Evolutionary conservation across 2,888 invertebrate genomes (phyloP).

Genomic region (Orthosia cruda): DNA sequence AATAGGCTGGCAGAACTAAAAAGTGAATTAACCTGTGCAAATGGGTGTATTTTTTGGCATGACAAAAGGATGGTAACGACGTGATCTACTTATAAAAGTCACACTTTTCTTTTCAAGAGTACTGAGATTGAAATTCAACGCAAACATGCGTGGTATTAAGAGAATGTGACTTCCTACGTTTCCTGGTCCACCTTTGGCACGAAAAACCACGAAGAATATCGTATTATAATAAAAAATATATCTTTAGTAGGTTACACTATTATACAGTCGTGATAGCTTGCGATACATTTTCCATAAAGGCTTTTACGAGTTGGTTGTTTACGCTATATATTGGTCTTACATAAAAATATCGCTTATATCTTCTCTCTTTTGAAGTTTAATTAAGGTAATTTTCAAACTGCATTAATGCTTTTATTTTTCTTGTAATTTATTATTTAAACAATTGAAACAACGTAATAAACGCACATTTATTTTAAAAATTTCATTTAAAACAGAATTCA

Average conservation of each 20-base stretch:
- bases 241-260: neutral
- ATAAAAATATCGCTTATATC: too few species aligned
- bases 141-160: conserved; percentile 70
- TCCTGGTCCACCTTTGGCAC: conserved; percentile 50
- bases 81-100: conserved; percentile 66
- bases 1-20: neutral
- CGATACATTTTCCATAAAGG: neutral
- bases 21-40: too few species aligned
- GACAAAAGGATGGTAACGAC: conserved; percentile 45
- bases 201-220: conserved; percentile 20
- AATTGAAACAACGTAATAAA: neutral
- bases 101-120: conserved; percentile 59
- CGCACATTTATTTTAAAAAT: too few species aligned
- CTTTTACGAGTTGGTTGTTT: neutral
- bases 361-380: neutral
- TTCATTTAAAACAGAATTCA: too few species aligned
- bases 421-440: neutral
- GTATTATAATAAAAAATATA: conserved; percentile 3
- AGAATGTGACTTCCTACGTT: conserved; percentile 66
- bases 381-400: neutral
- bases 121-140: conserved; percentile 70
- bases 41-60: conserved; percentile 2
- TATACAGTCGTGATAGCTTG: neutral
- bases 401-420: neutral
- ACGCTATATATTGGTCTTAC: neutral